Conservation (phyloP, 2,888 invertebrate genomes). For the Ligdia adustata region DNA sequence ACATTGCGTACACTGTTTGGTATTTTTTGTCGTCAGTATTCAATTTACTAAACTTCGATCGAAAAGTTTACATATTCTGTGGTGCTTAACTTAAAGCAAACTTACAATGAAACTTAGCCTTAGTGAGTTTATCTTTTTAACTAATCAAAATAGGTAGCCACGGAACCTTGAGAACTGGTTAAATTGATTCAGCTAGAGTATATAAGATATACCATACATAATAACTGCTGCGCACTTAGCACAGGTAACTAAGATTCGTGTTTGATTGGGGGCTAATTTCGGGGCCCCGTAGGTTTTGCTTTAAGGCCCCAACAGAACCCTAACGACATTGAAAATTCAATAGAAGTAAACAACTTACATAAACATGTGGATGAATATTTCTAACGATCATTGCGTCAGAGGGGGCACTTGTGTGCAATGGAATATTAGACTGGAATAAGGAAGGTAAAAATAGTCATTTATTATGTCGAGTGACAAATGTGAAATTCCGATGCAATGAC, state of each 20-base stretch:
- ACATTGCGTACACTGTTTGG: background rate
- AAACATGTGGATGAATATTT: too few relatives aligned
- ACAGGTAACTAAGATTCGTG: constrained; percentile 18
- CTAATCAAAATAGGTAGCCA: constrained; percentile 24
- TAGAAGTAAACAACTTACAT: too few relatives aligned
- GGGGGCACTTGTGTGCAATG: too few relatives aligned
- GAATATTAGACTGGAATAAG: background rate
- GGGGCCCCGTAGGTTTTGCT: too few relatives aligned
- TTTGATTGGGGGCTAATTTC: constrained; percentile 1
- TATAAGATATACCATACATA: constrained; percentile 15
- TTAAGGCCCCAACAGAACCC: too few relatives aligned
- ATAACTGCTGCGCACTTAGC: constrained; percentile 41
- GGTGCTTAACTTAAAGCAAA: constrained; percentile 1
- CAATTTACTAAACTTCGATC: too few relatives aligned
- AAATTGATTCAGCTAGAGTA: constrained; percentile 22
- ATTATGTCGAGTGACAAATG: too few relatives aligned
- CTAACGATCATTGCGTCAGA: too few relatives aligned
- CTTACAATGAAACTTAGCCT: constrained; percentile 4
- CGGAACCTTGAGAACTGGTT: constrained; percentile 26
- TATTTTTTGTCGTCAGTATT: background rate
- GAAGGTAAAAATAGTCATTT: background rate
- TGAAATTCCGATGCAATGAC: too few relatives aligned
- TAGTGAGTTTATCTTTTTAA: constrained; percentile 14
- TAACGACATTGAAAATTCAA: too few relatives aligned
- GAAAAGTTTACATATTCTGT: background rate